Evolutionary conservation across 2,797 vertebrate genomes (phyloP), one percentile per base, ranked within the genome.

Genomic region (Muscicapa comitata): DNA sequence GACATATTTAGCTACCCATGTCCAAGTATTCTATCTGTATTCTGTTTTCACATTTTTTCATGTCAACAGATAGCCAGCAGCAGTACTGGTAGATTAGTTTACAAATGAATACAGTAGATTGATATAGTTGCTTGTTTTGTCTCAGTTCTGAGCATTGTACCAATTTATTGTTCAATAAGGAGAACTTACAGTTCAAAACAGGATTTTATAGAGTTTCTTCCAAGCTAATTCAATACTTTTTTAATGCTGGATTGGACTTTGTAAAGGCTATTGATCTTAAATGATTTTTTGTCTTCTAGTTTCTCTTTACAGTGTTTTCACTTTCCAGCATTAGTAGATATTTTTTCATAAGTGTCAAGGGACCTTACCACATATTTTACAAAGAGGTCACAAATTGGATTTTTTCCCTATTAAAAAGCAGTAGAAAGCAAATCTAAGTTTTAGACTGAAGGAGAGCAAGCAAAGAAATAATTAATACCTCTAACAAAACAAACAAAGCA

Each of bases 181-280:
- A 93, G 59, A 82, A 61, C 21, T 74, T 80, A 83, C 28, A 80
- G 73, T 95, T 96, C 65, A 92, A 73, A 83, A 16, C 13, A 88
- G 50, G 72, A 93, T 93, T 96, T 95, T 70, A 90, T 86, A 93
- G 74, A 82, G 37, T 86, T 95, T 91, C 74, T 92, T 95, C 61
- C 61, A 95, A 96, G 77, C 23, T 87, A 96, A 94, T 94, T 95
- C 74, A 89, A 21, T 96, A 61, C 19, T 91, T 58, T 95, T 67
- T 77, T 95, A 91, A 58, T 55, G 72, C 65, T 89, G 68, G 42
- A 90, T 80, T 94, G 90, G 58, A 74, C n/a, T 88, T 84, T 81
- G 51, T 65, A 78, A 85, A 81, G 26, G 16, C 21, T 92, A 87
- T 94, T 92, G 88, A 93, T 91, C 63, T 65, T 51, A 26, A 94